Evolutionary conservation across 1,140 invertebrate genomes (phyloP).

Genomic region (Brachionus sp.): DNA sequence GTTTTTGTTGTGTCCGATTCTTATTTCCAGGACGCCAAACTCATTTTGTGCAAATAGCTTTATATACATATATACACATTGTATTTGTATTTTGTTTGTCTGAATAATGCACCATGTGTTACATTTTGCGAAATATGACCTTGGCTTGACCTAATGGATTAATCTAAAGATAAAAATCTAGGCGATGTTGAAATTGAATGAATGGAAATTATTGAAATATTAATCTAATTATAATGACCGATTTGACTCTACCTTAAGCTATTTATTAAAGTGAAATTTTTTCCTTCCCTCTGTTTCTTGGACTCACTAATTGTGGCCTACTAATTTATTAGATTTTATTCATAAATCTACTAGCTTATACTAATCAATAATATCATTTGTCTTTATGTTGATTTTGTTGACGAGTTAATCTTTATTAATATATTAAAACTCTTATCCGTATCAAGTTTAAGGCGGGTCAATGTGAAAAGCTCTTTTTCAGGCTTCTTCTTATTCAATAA

Average conservation of each 20-base stretch:
- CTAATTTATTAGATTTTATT: background rate
- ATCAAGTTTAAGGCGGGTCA: too few relatives aligned
- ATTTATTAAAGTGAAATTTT: background rate
- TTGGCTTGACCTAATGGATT: background rate
- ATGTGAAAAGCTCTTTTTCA: too few relatives aligned
- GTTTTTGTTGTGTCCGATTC: background rate
- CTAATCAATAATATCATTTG: too few relatives aligned
- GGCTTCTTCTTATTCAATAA: too few relatives aligned
- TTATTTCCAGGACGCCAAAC: background rate
- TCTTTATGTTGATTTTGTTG: too few relatives aligned
- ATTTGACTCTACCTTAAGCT: background rate
- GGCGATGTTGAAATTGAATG: background rate
- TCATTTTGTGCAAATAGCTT: background rate
- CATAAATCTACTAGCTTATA: too few relatives aligned
- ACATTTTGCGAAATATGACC: background rate
- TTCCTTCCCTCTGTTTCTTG: background rate
- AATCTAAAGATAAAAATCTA: background rate
- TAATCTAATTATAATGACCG: background rate
- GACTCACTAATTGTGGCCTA: background rate
- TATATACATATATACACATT: too few relatives aligned
- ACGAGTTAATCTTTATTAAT: too few relatives aligned
- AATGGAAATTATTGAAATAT: background rate
- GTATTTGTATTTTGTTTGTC: background rate
- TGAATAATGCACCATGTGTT: background rate
- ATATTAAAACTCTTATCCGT: too few relatives aligned